Evolutionary conservation across 2,797 vertebrate genomes (phyloP).

Genomic region (Cuculus canorus): DNA sequence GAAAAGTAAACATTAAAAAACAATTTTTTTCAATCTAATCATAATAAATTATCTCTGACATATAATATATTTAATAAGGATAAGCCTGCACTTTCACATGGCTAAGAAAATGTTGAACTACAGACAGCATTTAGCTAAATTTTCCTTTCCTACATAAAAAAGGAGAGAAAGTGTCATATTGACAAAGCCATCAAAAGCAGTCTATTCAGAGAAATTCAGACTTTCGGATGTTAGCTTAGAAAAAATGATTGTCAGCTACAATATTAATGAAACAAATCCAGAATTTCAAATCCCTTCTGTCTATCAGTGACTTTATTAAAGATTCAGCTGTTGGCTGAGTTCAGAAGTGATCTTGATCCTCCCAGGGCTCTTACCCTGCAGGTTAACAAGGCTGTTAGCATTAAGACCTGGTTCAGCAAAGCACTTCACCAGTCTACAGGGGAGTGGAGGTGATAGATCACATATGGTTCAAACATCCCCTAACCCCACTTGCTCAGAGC

Average conservation of each 20-base stretch:
- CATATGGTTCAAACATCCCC: background rate
- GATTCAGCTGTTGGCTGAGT: slow-evolving; percentile 2
- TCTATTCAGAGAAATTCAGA: background rate
- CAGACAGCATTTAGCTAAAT: background rate
- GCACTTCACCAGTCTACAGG: background rate
- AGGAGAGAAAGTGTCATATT: background rate
- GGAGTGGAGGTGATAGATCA: slow-evolving; percentile 1
- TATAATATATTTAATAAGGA: background rate
- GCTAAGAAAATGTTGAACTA: background rate
- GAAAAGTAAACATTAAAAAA: background rate
- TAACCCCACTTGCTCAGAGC: background rate
- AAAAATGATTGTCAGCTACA: background rate
- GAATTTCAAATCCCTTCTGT: background rate
- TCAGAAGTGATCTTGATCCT: slow-evolving; percentile 26
- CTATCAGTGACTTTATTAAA: slow-evolving; percentile 11
- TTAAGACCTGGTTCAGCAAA: background rate
- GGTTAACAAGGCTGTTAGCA: background rate
- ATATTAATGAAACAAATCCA: slow-evolving; percentile 17
- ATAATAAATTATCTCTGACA: background rate
- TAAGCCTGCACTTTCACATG: background rate
- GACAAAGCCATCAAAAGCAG: background rate
- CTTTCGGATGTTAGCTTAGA: background rate
- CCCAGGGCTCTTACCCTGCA: background rate
- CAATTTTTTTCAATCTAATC: background rate
- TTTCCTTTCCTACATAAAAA: background rate